phyloP scores from a whole-genome alignment of 2,888 invertebrate genomes.

The Altica lythri region DNA sequence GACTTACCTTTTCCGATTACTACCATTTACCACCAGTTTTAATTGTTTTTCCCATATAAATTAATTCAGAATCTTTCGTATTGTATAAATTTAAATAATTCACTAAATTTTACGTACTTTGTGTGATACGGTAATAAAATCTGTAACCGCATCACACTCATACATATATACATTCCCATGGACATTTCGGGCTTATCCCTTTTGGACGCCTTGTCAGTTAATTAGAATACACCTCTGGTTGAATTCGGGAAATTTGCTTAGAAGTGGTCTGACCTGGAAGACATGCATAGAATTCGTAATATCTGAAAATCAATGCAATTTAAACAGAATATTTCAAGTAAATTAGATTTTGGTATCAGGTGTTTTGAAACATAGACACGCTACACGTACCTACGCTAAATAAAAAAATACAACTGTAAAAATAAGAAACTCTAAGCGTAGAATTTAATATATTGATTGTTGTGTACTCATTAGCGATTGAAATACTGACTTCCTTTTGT shows the following conservation, averaged over 20 bases:
- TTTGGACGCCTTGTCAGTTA: constrained; percentile 9
- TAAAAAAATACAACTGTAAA: too few relatives aligned
- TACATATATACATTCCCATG: constrained; percentile 7
- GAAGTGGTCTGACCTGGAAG: constrained; percentile 11
- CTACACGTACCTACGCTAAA: too few relatives aligned
- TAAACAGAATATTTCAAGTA: neutral
- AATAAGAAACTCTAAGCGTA: neutral
- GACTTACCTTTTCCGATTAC: too few relatives aligned
- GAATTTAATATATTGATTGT: neutral
- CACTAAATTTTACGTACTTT: too few relatives aligned
- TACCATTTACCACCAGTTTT: too few relatives aligned
- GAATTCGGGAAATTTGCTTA: constrained; percentile 19
- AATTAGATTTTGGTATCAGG: too few relatives aligned
- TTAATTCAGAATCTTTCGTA: too few relatives aligned
- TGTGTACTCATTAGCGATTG: too few relatives aligned
- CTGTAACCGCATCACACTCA: constrained; percentile 11
- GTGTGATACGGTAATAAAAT: neutral
- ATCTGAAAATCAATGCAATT: neutral
- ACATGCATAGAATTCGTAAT: constrained; percentile 14
- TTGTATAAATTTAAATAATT: too few relatives aligned
- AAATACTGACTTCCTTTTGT: too few relatives aligned
- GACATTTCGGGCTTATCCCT: constrained; percentile 13
- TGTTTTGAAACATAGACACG: too few relatives aligned
- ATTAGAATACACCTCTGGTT: constrained; percentile 18
- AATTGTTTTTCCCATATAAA: too few relatives aligned